These are phyloP conservation scores for Drosophila tropicalis DNA, from an alignment of 1,140 invertebrate species.

Conservation along the genomic window DNA sequence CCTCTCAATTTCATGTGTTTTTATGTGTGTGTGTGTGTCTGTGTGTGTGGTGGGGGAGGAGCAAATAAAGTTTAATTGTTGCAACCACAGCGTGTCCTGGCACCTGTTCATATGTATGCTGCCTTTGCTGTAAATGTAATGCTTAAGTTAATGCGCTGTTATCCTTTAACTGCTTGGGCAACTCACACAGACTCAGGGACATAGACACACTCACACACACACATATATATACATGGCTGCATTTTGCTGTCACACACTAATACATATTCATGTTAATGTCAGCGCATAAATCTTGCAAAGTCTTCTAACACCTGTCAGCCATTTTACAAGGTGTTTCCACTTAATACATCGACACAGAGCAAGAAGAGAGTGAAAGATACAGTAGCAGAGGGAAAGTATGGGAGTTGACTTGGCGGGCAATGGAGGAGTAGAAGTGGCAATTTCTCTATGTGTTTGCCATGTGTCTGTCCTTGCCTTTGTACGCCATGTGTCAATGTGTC, in stretches of 20 bases:
- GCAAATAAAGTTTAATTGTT: conserved; percentile 81
- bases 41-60: conserved; percentile 52
- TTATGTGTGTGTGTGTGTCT: conserved; percentile 12
- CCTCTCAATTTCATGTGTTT: neutral
- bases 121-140: conserved; percentile 66
- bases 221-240: conserved; percentile 37
- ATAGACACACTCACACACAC: conserved; percentile 7
- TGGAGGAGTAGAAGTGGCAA: conserved; percentile 14
- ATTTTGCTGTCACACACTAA: conserved; percentile 58
- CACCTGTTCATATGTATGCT: conserved; percentile 64
- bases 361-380: conserved; percentile 2
- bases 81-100: conserved; percentile 74
- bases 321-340: conserved; percentile 81
- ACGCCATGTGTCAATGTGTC: conserved; percentile 79
- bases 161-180: conserved; percentile 79
- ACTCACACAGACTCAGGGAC: conserved; percentile 36
- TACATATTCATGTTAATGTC: conserved; percentile 82
- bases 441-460: conserved; percentile 20
- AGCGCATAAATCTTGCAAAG: conserved; percentile 81
- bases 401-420: neutral
- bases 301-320: conserved; percentile 81
- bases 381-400: neutral
- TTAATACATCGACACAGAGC: conserved; percentile 68
- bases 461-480: conserved; percentile 63
- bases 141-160: conserved; percentile 80